Conservation (phyloP, 2,888 invertebrate genomes). For the Clitarchus hookeri region DNA sequence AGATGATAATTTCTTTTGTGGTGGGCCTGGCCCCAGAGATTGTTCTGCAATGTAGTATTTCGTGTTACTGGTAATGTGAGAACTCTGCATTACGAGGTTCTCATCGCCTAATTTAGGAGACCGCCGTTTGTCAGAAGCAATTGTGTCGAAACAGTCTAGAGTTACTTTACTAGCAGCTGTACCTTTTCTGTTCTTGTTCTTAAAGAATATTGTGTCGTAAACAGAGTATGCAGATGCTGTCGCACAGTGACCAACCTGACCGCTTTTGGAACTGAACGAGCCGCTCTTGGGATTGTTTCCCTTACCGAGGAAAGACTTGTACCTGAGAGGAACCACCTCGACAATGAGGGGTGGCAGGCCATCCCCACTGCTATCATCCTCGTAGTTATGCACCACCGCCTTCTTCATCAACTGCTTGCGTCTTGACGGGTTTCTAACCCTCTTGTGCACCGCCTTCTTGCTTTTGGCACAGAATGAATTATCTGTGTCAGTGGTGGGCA, state of each 20-base stretch:
- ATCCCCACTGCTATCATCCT: neutral
- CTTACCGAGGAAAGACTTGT: neutral
- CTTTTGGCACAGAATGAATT: neutral
- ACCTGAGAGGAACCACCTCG: slow-evolving; percentile 9
- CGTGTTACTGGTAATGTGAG: neutral
- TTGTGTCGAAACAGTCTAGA: neutral
- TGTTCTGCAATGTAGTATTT: no score
- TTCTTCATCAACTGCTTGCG: neutral
- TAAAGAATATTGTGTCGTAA: neutral
- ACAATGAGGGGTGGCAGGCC: neutral
- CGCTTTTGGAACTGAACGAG: neutral
- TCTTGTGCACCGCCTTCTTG: neutral
- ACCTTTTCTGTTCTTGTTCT: neutral
- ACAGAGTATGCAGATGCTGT: neutral
- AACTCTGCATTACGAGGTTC: neutral
- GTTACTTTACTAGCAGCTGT: neutral
- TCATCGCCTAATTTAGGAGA: neutral
- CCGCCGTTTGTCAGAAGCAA: neutral
- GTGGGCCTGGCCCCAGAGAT: no score
- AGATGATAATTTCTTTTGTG: no score
- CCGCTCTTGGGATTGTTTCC: neutral
- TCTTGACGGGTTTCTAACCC: neutral
- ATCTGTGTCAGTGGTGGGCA: neutral
- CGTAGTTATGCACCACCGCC: neutral
- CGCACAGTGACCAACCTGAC: neutral